Conservation (phyloP, 2,888 invertebrate species). For the Melanostoma mellinum region DNA sequence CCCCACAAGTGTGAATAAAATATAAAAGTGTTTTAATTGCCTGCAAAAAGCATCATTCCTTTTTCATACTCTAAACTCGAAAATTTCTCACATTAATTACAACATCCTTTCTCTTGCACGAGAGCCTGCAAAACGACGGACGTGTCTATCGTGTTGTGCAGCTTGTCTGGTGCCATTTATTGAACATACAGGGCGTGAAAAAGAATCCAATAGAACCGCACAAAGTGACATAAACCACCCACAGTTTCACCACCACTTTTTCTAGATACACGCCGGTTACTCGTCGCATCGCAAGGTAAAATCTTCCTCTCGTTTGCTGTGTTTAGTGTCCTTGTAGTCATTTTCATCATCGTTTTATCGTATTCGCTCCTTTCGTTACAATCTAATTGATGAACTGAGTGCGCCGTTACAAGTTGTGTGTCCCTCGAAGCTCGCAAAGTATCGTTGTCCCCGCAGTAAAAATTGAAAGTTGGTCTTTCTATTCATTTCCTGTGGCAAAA, state of each 20-base stretch:
- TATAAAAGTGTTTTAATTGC: constrained; percentile 50
- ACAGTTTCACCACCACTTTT: constrained; percentile 26
- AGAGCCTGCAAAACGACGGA: neutral
- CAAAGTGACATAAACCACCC: constrained; percentile 57
- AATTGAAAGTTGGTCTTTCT: constrained; percentile 33
- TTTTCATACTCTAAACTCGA: constrained; percentile 44
- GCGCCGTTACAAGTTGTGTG: constrained; percentile 32
- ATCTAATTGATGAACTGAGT: constrained; percentile 59
- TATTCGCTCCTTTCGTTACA: constrained; percentile 13
- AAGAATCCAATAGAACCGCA: constrained; percentile 50
- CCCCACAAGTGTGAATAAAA: constrained; percentile 7
- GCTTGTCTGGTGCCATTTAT: constrained; percentile 9
- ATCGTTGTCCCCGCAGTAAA: constrained; percentile 15
- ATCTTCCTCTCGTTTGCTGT: constrained; percentile 24
- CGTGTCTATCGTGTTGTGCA: constrained; percentile 21
- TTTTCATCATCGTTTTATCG: constrained; percentile 13
- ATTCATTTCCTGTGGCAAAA: constrained; percentile 16
- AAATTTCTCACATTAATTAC: constrained; percentile 51
- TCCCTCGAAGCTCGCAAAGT: no score
- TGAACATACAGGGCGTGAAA: constrained; percentile 51
- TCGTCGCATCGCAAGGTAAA: constrained; percentile 58
- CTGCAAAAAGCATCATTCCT: constrained; percentile 18
- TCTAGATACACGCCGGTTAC: constrained; percentile 24
- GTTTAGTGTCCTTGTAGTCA: constrained; percentile 31
- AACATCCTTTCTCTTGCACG: constrained; percentile 24